A percentile compares a stretch with the other conserved stretches of the same genome.
phyloP scores from a whole-genome alignment of 1,140 invertebrate genomes.

The Formica selysi region DNA sequence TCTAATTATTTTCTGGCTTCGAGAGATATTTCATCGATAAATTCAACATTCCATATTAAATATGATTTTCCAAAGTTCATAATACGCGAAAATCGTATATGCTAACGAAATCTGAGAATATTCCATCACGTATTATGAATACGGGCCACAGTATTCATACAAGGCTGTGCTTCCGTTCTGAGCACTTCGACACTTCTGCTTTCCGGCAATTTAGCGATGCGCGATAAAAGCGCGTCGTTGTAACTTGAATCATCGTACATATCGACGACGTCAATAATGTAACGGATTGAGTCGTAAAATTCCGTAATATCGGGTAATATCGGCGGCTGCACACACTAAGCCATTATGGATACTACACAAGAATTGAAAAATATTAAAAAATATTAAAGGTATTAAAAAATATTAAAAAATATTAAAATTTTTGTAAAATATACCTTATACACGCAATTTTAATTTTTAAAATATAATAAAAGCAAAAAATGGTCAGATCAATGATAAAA shows the following conservation, averaged over 20 bases:
- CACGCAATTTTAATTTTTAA: neutral
- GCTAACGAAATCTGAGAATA: conserved; percentile 20
- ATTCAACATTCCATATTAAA: conserved; percentile 14
- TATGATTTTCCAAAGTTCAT: conserved; percentile 4
- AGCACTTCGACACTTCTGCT: neutral
- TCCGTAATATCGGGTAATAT: conserved; percentile 34
- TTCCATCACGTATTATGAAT: conserved; percentile 35
- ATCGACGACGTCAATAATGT: conserved; percentile 13
- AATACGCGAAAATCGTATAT: conserved; percentile 9
- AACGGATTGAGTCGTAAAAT: conserved; percentile 56
- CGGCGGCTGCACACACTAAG: neutral
- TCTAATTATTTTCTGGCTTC: conserved; percentile 1
- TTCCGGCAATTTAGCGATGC: conserved; percentile 11
- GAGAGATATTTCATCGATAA: conserved; percentile 5
- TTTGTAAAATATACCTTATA: neutral
- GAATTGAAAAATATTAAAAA: neutral
- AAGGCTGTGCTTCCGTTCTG: conserved; percentile 18
- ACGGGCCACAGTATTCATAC: conserved; percentile 17
- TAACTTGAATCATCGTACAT: conserved; percentile 48
- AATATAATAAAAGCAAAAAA: neutral
- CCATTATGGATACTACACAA: neutral
- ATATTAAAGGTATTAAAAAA: too few relatives aligned
- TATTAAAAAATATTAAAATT: conserved; percentile 8
- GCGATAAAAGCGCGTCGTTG: conserved; percentile 43
- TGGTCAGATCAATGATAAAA: too few relatives aligned